These are phyloP conservation scores for Sinotaia quadrata DNA, from an alignment of 2,888 invertebrate species.

Conservation along the genomic window DNA sequence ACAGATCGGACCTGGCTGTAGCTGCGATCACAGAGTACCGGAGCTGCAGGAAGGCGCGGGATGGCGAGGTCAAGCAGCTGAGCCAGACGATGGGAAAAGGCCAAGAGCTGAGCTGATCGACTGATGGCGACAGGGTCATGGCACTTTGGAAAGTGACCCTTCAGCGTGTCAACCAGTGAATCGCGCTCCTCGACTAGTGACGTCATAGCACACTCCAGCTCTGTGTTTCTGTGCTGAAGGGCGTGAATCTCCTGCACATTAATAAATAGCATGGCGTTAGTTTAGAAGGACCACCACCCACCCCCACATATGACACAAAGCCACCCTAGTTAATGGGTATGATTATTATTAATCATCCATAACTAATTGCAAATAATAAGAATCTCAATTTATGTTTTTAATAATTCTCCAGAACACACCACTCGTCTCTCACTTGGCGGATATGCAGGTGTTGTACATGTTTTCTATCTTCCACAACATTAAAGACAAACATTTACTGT, in stretches of 20 bases:
- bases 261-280: no score
- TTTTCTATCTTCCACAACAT: no score
- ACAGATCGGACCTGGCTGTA: background rate
- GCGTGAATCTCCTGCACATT: slow-evolving; percentile 37
- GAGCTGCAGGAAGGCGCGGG: background rate
- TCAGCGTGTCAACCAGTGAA: slow-evolving; percentile 27
- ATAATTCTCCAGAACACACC: no score
- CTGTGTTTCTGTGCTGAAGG: slow-evolving; percentile 35
- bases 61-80: slow-evolving; percentile 25
- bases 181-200: slow-evolving; percentile 39
- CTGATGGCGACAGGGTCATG: slow-evolving; percentile 26
- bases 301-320: no score
- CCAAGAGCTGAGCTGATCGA: slow-evolving; percentile 26
- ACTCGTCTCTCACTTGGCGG: no score
- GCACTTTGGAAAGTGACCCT: slow-evolving; percentile 29
- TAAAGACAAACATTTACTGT: no score
- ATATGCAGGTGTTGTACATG: no score
- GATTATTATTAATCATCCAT: no score
- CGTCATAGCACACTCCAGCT: slow-evolving; percentile 32
- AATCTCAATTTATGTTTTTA: no score
- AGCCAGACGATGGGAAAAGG: slow-evolving; percentile 22
- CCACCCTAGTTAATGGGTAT: no score
- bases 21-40: background rate
- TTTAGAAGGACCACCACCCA: no score
- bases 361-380: no score